Percentiles rank a stretch among this genome's conserved stretches.
Conservation (phyloP, 1,140 invertebrate genomes). For the Drosophila hydei region DNA sequence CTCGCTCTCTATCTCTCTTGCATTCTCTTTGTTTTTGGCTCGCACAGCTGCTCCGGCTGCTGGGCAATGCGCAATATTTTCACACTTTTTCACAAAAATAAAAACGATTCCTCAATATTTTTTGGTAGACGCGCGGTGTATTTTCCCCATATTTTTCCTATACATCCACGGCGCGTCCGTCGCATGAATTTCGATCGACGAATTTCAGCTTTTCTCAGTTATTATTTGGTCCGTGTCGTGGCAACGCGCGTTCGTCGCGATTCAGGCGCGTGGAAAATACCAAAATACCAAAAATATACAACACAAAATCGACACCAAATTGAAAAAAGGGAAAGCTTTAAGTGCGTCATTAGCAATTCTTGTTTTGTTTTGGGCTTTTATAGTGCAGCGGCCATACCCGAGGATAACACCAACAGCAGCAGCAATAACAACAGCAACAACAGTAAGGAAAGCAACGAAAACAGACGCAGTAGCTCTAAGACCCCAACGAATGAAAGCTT, state of each 20-base stretch:
- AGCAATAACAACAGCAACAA: constrained; percentile 44
- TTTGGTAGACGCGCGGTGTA: constrained; percentile 48
- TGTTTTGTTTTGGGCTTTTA: constrained; percentile 54
- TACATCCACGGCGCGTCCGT: constrained; percentile 42
- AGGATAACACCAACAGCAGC: constrained; percentile 50
- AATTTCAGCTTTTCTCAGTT: constrained; percentile 64
- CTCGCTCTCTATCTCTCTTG: constrained; percentile 10
- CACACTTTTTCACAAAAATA: constrained; percentile 81
- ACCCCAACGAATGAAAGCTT: constrained; percentile 72
- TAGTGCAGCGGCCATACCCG: constrained; percentile 56
- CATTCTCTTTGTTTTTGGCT: constrained; percentile 17
- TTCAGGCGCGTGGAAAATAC: constrained; percentile 53
- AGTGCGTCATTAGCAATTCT: constrained; percentile 37
- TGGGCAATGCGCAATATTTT: constrained; percentile 81
- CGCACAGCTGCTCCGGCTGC: constrained; percentile 30
- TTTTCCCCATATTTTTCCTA: constrained; percentile 46
- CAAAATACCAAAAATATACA: constrained; percentile 30
- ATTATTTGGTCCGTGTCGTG: constrained; percentile 78
- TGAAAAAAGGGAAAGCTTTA: constrained; percentile 36
- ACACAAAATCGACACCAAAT: constrained; percentile 16
- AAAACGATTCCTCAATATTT: constrained; percentile 82
- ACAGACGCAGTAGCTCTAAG: constrained; percentile 50
- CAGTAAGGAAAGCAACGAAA: constrained; percentile 29
- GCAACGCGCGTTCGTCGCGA: constrained; percentile 73
- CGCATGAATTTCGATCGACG: constrained; percentile 58